phyloP scores from a whole-genome alignment of 2,113 vertebrate genomes.

The Crotalus helleri region DNA sequence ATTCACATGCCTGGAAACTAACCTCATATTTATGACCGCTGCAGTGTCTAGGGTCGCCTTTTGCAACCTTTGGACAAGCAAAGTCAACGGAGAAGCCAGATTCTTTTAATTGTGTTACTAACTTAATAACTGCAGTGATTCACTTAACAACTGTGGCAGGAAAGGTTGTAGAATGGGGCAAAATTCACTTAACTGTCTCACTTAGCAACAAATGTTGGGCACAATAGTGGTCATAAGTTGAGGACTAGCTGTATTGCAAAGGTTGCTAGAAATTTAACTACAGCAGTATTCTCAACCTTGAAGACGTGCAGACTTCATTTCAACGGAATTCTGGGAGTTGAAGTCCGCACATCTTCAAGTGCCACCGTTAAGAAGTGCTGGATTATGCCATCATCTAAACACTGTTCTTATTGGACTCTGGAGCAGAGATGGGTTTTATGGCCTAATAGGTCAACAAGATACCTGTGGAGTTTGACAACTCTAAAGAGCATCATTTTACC shows the following conservation, averaged over 20 bases:
- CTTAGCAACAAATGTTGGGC: background rate
- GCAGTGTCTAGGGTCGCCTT: background rate
- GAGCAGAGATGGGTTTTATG: background rate
- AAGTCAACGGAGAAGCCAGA: background rate
- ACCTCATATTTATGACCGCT: background rate
- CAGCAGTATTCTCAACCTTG: background rate
- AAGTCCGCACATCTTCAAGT: background rate
- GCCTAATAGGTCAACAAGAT: background rate
- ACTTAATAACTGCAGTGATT: background rate
- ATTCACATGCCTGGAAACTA: background rate
- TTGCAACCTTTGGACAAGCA: background rate
- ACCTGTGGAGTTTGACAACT: background rate
- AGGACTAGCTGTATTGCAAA: background rate
- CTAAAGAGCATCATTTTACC: background rate
- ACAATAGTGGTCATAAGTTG: background rate
- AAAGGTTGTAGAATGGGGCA: background rate
- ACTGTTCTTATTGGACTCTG: background rate
- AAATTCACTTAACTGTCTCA: background rate
- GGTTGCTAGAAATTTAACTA: constrained; percentile 38
- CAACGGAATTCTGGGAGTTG: background rate
- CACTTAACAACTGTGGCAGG: background rate
- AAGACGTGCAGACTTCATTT: no score
- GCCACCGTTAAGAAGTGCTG: background rate
- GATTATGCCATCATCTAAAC: constrained; percentile 14
- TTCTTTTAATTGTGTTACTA: background rate